Conservation (phyloP, 1,140 invertebrate genomes). For the Drosophila willistoni region DNA sequence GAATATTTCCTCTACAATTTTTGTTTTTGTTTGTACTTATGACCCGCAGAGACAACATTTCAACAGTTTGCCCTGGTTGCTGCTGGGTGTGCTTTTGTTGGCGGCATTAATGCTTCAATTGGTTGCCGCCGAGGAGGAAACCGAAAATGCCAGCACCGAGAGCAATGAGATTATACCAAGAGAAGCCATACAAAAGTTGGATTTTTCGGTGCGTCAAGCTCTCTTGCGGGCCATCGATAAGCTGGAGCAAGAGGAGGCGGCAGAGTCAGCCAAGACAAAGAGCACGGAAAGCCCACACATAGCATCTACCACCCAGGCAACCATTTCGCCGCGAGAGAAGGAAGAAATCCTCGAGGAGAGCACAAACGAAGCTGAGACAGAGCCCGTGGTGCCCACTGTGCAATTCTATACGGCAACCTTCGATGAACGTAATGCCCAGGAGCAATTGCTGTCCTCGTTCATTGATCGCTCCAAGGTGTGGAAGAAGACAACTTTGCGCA, state of each 20-base stretch:
- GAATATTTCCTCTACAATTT: constrained; percentile 13
- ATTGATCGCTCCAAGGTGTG: constrained; percentile 75
- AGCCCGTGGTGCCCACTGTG: constrained; percentile 73
- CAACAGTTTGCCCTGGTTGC: constrained; percentile 62
- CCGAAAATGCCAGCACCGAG: constrained; percentile 82
- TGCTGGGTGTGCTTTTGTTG: constrained; percentile 57
- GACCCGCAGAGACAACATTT: constrained; percentile 61
- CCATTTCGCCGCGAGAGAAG: constrained; percentile 54
- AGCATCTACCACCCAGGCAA: constrained; percentile 39
- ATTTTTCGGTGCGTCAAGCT: constrained; percentile 88
- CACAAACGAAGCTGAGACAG: constrained; percentile 55
- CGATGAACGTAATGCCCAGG: constrained; percentile 74
- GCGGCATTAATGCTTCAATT: constrained; percentile 60
- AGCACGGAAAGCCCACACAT: constrained; percentile 47
- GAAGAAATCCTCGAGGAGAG: constrained; percentile 81
- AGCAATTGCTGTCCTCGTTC: constrained; percentile 72
- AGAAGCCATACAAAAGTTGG: constrained; percentile 85
- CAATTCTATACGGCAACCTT: constrained; percentile 81
- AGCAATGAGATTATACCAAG: constrained; percentile 83
- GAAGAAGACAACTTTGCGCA: constrained; percentile 65
- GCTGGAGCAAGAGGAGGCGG: constrained; percentile 85
- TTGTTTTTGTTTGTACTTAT: background rate
- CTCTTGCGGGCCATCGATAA: constrained; percentile 88
- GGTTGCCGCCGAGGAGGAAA: constrained; percentile 60
- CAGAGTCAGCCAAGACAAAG: constrained; percentile 47